These are phyloP conservation scores for Metalampra italica DNA, from an alignment of 2,888 invertebrate genomes.

Conservation along the genomic window DNA sequence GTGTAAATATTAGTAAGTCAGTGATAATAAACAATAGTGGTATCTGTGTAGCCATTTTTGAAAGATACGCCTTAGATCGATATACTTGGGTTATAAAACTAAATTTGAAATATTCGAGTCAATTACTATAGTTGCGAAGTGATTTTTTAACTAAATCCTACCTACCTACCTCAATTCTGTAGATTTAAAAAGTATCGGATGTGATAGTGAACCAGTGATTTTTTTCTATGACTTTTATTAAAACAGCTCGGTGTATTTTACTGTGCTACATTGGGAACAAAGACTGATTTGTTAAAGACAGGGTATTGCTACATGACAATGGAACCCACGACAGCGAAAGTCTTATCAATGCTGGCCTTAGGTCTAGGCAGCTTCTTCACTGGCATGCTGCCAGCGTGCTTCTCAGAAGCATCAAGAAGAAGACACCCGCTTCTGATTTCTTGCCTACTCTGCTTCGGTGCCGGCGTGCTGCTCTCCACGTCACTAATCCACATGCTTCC, in stretches of 20 bases:
- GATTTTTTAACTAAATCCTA: no score
- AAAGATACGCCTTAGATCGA: no score
- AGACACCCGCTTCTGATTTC: conserved; percentile 82
- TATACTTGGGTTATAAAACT: no score
- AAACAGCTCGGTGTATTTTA: no score
- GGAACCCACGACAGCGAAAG: conserved; percentile 78
- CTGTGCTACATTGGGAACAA: no score
- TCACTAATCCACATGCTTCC: conserved; percentile 88
- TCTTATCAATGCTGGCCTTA: conserved; percentile 81
- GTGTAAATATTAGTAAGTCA: background rate
- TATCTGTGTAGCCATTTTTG: background rate
- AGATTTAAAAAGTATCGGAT: no score
- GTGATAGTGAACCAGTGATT: no score
- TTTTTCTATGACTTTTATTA: no score
- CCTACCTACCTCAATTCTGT: no score
- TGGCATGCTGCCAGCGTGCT: conserved; percentile 83
- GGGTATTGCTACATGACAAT: conserved; percentile 41
- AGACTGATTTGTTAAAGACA: background rate
- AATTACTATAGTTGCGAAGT: no score
- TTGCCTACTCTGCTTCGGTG: conserved; percentile 87
- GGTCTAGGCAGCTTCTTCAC: conserved; percentile 83
- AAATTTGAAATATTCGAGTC: no score
- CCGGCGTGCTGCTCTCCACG: conserved; percentile 88
- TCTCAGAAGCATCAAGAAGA: conserved; percentile 77
- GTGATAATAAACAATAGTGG: background rate